A percentile compares a stretch with the other conserved stretches of the same genome.
phyloP scores from a whole-genome alignment of 2,113 vertebrate species.

The Tupaia chinensis region DNA sequence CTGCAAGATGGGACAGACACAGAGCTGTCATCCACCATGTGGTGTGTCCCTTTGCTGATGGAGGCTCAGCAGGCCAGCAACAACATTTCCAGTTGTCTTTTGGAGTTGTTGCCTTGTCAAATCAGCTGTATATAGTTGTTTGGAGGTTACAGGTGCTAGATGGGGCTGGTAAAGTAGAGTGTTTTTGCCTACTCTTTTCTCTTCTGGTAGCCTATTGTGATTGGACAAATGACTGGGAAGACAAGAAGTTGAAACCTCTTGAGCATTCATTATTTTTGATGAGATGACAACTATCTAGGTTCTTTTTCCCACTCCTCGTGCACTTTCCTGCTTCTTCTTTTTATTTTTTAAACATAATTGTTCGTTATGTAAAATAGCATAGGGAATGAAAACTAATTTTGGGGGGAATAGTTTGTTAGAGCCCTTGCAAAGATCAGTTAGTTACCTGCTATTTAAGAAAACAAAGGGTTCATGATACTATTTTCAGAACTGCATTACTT shows the following conservation, averaged over 20 bases:
- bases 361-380: conserved; percentile 78
- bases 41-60: conserved; percentile 84
- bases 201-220: conserved; percentile 85
- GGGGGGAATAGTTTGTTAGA: conserved; percentile 50
- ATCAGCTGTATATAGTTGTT: conserved; percentile 87
- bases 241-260: conserved; percentile 87
- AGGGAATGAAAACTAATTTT: conserved; percentile 67
- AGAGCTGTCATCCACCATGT: conserved; percentile 87
- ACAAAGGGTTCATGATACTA: background rate
- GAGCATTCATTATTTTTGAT: conserved; percentile 94
- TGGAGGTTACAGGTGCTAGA: conserved; percentile 90
- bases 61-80: conserved; percentile 88
- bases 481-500: conserved; percentile 42
- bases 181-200: conserved; percentile 75
- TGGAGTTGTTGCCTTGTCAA: conserved; percentile 85
- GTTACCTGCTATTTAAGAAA: background rate
- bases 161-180: conserved; percentile 81
- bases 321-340: conserved; percentile 76
- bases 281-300: conserved; percentile 88
- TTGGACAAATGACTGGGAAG: conserved; percentile 86
- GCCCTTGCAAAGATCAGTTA: conserved; percentile 5
- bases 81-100: conserved; percentile 90
- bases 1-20: conserved; percentile 82
- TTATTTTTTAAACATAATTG: conserved; percentile 74
- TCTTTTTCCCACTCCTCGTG: conserved; percentile 82